Percentiles rank a stretch among this genome's conserved stretches.
These are phyloP conservation scores for Agrotis exclamationis DNA, from an alignment of 2,888 invertebrate genomes.

Conservation along the genomic window DNA sequence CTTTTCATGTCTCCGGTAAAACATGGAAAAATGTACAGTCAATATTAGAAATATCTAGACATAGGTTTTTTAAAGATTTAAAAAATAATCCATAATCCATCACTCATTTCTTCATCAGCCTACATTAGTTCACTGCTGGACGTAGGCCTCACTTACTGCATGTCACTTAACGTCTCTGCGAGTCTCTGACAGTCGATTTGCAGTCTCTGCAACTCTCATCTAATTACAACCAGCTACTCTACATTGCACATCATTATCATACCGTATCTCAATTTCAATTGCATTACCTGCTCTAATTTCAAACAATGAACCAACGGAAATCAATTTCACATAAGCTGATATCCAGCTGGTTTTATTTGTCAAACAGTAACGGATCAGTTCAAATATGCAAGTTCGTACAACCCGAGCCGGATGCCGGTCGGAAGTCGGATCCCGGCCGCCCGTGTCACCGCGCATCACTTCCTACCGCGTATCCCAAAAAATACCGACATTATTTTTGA, in stretches of 20 bases:
- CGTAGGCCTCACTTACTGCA: too few species aligned
- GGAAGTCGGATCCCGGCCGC: conserved; percentile 65
- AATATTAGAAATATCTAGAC: too few species aligned
- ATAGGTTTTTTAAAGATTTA: too few species aligned
- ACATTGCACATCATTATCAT: neutral
- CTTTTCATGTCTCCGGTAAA: too few species aligned
- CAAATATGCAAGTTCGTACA: conserved; percentile 61
- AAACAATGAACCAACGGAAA: conserved; percentile 38
- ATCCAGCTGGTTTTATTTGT: conserved; percentile 60
- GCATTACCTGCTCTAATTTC: conserved; percentile 17
- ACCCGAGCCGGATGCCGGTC: conserved; percentile 63
- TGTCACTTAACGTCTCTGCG: too few species aligned
- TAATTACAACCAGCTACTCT: too few species aligned
- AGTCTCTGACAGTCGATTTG: too few species aligned
- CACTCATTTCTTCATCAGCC: too few species aligned
- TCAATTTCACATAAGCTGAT: conserved; percentile 42
- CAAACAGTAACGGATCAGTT: conserved; percentile 59
- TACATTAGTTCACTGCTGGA: too few species aligned
- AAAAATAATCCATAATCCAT: too few species aligned
- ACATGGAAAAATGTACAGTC: too few species aligned
- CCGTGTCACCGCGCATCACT: conserved; percentile 65
- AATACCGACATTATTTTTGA: conserved; percentile 51
- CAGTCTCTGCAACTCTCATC: too few species aligned
- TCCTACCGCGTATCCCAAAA: conserved; percentile 61
- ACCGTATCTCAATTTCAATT: conserved; percentile 3